These are phyloP conservation scores for Apis mellifera DNA, from an alignment of 1,140 invertebrate species.

Conservation along the genomic window Amel_HAv3.1 CM009940.2:9859501-9860000, in stretches of 20 bases:
- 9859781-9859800: background rate
- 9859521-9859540: slow-evolving; percentile 77
- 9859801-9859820: slow-evolving; percentile 73
- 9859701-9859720: slow-evolving; percentile 64
- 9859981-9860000: slow-evolving; percentile 75
- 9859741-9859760: background rate
- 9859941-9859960: slow-evolving; percentile 71
- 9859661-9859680: slow-evolving; percentile 66
- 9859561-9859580: slow-evolving; percentile 73
- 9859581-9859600: slow-evolving; percentile 78
- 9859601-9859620: slow-evolving; percentile 78
- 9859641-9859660: slow-evolving; percentile 57
- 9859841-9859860: slow-evolving; percentile 71
- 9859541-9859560: slow-evolving; percentile 76
- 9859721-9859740: background rate
- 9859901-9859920: slow-evolving; percentile 80
- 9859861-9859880: slow-evolving; percentile 79
- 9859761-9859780: background rate
- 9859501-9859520: slow-evolving; percentile 74
- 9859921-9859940: slow-evolving; percentile 80
- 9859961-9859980: slow-evolving; percentile 72
- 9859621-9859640: slow-evolving; percentile 75
- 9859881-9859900: slow-evolving; percentile 83
- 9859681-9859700: slow-evolving; percentile 73
- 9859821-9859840: slow-evolving; percentile 66